Conservation (phyloP, 35 echinoderm and acorn worm genomes). For the Lytechinus variegatus region DNA sequence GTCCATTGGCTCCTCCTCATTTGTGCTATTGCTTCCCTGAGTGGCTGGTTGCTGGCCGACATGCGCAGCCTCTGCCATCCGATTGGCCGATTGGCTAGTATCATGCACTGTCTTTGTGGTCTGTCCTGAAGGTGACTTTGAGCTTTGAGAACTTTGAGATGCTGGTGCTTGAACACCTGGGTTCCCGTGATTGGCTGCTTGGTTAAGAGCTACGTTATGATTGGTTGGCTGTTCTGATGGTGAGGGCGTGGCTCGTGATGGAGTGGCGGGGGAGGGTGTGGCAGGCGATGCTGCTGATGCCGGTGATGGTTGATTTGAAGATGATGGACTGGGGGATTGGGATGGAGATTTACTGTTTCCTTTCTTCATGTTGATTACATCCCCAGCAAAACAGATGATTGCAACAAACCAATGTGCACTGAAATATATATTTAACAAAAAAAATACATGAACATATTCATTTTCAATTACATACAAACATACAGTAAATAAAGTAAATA, state of each 20-base stretch:
- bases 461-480: neutral
- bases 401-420: constrained; percentile 96
- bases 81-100: neutral
- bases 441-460: neutral
- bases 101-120: neutral
- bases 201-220: neutral
- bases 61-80: neutral
- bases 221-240: neutral
- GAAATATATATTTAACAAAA: neutral
- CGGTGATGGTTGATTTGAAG: constrained; percentile 30
- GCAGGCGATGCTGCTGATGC: neutral
- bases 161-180: neutral
- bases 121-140: constrained; percentile 26
- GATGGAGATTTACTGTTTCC: neutral
- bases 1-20: constrained; percentile 66
- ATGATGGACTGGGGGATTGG: neutral
- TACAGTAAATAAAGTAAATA: too few relatives aligned
- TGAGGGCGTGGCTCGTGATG: neutral
- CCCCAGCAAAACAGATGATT: constrained; percentile 82
- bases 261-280: neutral
- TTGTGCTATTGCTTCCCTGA: constrained; percentile 11
- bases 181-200: neutral
- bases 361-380: constrained; percentile 30
- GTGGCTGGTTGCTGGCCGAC: neutral
- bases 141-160: neutral